A percentile compares a stretch with the other conserved stretches of the same genome.
Conservation (phyloP, 2,797 vertebrate genomes). For the Poeciliopsis gracilis region DNA sequence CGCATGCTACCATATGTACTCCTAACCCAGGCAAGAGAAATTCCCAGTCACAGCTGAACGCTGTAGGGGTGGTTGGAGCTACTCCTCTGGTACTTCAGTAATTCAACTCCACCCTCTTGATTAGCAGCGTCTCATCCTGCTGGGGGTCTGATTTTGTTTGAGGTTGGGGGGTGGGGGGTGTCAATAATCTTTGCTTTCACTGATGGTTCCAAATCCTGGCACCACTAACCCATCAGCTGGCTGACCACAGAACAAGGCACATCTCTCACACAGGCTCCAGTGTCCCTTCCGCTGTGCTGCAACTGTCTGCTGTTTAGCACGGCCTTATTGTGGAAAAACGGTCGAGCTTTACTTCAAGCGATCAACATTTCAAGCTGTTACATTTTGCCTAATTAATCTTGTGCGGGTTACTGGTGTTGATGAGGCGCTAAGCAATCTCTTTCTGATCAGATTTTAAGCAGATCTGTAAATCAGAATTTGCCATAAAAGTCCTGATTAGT, state of each 20-base stretch:
- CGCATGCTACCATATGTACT: background rate
- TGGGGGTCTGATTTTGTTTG: slow-evolving; percentile 32
- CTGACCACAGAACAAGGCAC: slow-evolving; percentile 41
- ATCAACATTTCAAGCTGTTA: background rate
- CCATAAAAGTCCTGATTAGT: background rate
- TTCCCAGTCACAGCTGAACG: background rate
- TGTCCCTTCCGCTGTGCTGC: slow-evolving; percentile 61
- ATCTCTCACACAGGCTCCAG: slow-evolving; percentile 67
- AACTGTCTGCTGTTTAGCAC: slow-evolving; percentile 22
- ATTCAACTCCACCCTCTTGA: slow-evolving; percentile 12
- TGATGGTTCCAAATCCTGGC: slow-evolving; percentile 66
- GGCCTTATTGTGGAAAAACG: slow-evolving; percentile 19
- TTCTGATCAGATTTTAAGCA: background rate
- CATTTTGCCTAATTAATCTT: background rate
- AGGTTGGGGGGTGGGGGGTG: slow-evolving; percentile 22
- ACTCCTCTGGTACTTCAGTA: slow-evolving; percentile 1
- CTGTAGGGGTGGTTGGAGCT: background rate
- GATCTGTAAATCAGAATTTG: background rate
- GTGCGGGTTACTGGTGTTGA: background rate
- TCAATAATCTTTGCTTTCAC: slow-evolving; percentile 61
- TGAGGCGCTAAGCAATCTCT: background rate
- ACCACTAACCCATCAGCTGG: slow-evolving; percentile 63
- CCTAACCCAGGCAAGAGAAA: background rate
- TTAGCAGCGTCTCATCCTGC: slow-evolving; percentile 19
- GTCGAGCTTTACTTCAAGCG: background rate